Conservation (phyloP, 2,113 vertebrate species). For the Ictidomys tridecemlineatus region DNA sequence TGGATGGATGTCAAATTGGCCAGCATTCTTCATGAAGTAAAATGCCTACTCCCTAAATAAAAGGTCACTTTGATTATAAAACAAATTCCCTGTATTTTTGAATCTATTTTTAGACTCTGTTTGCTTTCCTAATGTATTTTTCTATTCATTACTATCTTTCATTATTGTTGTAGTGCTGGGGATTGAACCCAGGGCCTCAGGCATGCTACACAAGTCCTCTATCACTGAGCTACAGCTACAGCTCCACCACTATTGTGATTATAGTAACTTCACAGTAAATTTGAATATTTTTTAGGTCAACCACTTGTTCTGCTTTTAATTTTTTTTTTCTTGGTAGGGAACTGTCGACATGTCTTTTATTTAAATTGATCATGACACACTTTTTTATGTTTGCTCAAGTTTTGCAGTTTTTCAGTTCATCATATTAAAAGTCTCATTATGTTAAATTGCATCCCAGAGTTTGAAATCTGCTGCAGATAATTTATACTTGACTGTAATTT, state of each 20-base stretch:
- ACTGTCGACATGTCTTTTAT: background rate
- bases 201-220: background rate
- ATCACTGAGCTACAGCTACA: background rate
- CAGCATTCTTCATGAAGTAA: slow-evolving; percentile 3
- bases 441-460: background rate
- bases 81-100: background rate
- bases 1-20: background rate
- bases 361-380: slow-evolving; percentile 14
- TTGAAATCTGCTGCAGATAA: background rate
- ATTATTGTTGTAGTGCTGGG: background rate
- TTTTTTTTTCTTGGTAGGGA: background rate
- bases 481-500: slow-evolving; percentile 43
- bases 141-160: background rate
- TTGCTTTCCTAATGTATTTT: background rate
- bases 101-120: background rate
- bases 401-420: slow-evolving; percentile 49
- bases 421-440: background rate
- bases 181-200: background rate
- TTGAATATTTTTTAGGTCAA: slow-evolving; percentile 44
- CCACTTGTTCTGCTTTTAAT: background rate
- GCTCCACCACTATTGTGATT: background rate
- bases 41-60: background rate
- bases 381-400: slow-evolving; percentile 36
- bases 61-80: slow-evolving; percentile 53
- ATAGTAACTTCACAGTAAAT: background rate